phyloP scores from a whole-genome alignment of 2,888 invertebrate species.

The Dryococelus australis region DNA sequence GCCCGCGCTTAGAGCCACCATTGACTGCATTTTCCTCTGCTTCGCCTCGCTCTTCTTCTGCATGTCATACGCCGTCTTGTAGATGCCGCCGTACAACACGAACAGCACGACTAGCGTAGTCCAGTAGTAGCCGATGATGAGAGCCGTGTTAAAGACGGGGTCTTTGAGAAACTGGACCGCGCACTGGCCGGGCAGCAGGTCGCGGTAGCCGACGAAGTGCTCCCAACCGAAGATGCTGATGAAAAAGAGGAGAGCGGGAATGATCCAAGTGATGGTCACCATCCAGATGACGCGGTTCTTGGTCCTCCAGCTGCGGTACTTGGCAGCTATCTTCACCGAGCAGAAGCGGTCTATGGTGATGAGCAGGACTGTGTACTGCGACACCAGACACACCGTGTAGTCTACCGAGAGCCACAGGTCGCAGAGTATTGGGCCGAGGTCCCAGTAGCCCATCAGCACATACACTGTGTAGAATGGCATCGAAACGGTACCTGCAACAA shows the following conservation, averaged over 20 bases:
- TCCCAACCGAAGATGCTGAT: conserved; percentile 99
- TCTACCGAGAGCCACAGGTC: conserved; percentile 99
- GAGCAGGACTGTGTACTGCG: conserved; percentile 97
- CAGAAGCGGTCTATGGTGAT: conserved; percentile 99
- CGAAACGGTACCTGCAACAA: conserved; percentile 84
- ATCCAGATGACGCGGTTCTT: conserved; percentile 92
- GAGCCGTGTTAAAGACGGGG: conserved; percentile 94
- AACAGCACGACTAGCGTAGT: conserved; percentile 95
- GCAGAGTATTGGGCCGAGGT: conserved; percentile 93
- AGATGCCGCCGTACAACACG: conserved; percentile 95
- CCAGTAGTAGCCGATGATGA: conserved; percentile 98
- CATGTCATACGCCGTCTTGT: conserved; percentile 96
- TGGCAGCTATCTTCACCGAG: conserved; percentile 97
- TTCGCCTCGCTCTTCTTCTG: conserved; percentile 97
- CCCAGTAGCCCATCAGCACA: conserved; percentile 96
- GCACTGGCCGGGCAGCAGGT: conserved; percentile 87
- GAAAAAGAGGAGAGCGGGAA: conserved; percentile 95
- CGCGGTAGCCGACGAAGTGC: conserved; percentile 92
- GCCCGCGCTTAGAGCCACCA: conserved; percentile 90
- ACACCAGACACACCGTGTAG: conserved; percentile 98
- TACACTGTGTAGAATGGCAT: conserved; percentile 99
- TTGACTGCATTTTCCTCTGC: conserved; percentile 93
- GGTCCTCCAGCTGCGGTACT: conserved; percentile 96
- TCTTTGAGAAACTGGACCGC: conserved; percentile 97
- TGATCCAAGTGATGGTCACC: conserved; percentile 96